Evolutionary conservation across 2,113 vertebrate genomes (phyloP), one percentile per base, ranked within the genome.

Genomic region (Xyrauchen texanus): DNA sequence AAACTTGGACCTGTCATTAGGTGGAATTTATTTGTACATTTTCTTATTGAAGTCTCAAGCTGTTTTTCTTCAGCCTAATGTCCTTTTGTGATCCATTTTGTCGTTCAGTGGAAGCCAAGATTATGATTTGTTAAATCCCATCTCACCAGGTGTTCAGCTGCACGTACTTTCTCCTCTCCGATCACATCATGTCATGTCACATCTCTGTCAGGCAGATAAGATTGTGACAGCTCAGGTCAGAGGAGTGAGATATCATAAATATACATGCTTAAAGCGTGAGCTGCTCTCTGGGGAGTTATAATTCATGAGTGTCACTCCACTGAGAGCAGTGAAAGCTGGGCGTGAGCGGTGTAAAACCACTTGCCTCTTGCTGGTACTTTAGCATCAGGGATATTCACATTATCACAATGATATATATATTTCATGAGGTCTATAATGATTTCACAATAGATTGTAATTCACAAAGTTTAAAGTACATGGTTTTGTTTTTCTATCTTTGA

Each of bases 151-250:
- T 77, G 61, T 42, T 67, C 12, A 12, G 44, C 68, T 3, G 49
- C 62, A 52, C 60, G 8, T 73, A 13, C 6, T 51, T 5, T 13
- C 4, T 49, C 34, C 65, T 57, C 21, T 81, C 64, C 80, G 77
- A 55, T 81, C 84, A 80, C 68, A 67, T 68, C 21, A 34, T 3
- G 21, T 34, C 61, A 34, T 52, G 79, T 92, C 85, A 94, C 92
- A 93, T 94, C 72, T 92, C 92, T 94, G 92, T 79, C 80, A 84
- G 83, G 82, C 5, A 86, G 78, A 88, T 67, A 85, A 85, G 88
- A 81, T 49, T 53, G 82, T 44, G 76, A 86, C 69, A 76, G 55
- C 57, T 89, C 49, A 86, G 80, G 8, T 49, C 58, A 80, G 61
- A 52, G 69, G 69, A 75, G 58, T 45, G 65, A 76, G 57, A 63